A percentile compares a stretch with the other conserved stretches of the same genome.
Evolutionary conservation across 2,113 vertebrate genomes (phyloP).

Genomic region (Podarcis raffonei): DNA sequence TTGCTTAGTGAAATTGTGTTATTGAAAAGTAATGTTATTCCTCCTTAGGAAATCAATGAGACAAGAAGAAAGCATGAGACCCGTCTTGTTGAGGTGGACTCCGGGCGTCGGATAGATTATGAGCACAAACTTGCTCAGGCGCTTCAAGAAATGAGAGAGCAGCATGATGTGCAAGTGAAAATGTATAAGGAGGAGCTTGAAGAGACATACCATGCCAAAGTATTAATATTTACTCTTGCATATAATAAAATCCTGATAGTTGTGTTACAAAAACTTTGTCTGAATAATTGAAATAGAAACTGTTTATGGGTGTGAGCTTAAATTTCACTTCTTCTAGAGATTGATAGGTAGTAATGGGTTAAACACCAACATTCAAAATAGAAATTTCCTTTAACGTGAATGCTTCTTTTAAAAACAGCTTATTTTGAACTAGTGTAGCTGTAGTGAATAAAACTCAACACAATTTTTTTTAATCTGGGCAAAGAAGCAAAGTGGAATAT

Average conservation of each 20-base stretch:
- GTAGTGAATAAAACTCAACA: neutral
- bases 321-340: neutral
- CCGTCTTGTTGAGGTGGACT: constrained; percentile 84
- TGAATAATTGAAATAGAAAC: neutral
- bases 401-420: neutral
- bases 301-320: neutral
- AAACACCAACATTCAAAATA: neutral
- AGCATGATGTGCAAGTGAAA: constrained; percentile 84
- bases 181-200: constrained; percentile 87
- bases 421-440: neutral
- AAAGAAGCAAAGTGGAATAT: constrained; percentile 1
- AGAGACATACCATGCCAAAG: constrained; percentile 82
- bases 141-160: constrained; percentile 83
- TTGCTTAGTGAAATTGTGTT: neutral
- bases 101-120: constrained; percentile 82
- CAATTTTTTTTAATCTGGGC: neutral
- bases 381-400: neutral
- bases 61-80: constrained; percentile 79
- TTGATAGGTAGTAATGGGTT: neutral
- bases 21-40: neutral
- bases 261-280: neutral
- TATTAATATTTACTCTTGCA: constrained; percentile 46
- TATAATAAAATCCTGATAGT: neutral
- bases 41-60: constrained; percentile 87
- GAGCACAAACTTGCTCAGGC: constrained; percentile 86